A percentile compares a stretch with the other conserved stretches of the same genome.
Evolutionary conservation across 2,888 invertebrate species (phyloP).

Genomic region (Sipunculus nudus): DNA sequence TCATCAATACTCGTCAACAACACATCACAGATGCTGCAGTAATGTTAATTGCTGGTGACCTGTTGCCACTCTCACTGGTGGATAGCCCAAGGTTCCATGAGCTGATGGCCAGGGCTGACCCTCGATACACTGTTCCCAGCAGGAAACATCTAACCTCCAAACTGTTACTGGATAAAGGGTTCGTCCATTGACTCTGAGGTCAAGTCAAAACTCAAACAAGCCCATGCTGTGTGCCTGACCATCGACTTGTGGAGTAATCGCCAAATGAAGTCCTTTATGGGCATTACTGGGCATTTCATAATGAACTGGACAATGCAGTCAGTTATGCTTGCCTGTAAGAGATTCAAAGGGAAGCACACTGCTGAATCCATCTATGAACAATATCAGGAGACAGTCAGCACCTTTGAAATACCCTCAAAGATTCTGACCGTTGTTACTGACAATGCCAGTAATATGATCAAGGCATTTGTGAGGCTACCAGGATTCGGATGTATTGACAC

Average conservation of each 20-base stretch:
- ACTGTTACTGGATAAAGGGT: background rate
- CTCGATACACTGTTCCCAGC: background rate
- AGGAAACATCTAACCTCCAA: background rate
- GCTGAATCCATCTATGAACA: background rate
- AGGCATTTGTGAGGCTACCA: slow-evolving; percentile 12
- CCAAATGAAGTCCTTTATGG: slow-evolving; percentile 9
- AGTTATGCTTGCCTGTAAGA: slow-evolving; percentile 8
- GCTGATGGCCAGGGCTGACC: background rate
- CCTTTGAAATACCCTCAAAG: background rate
- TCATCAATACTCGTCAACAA: too few relatives aligned
- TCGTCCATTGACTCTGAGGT: background rate
- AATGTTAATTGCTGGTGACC: too few relatives aligned
- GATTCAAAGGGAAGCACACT: slow-evolving; percentile 10
- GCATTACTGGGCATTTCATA: slow-evolving; percentile 16
- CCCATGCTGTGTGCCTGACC: slow-evolving; percentile 6
- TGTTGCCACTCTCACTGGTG: slow-evolving; percentile 3
- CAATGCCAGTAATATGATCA: slow-evolving; percentile 6
- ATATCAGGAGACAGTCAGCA: background rate
- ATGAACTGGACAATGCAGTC: background rate
- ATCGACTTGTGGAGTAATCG: slow-evolving; percentile 17
- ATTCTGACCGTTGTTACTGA: slow-evolving; percentile 2
- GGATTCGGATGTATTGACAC: background rate
- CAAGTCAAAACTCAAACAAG: background rate
- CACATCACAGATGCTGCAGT: too few relatives aligned
- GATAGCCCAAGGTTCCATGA: slow-evolving; percentile 1